phyloP scores from a whole-genome alignment of 2,797 vertebrate genomes.

The Furcifer pardalis region DNA sequence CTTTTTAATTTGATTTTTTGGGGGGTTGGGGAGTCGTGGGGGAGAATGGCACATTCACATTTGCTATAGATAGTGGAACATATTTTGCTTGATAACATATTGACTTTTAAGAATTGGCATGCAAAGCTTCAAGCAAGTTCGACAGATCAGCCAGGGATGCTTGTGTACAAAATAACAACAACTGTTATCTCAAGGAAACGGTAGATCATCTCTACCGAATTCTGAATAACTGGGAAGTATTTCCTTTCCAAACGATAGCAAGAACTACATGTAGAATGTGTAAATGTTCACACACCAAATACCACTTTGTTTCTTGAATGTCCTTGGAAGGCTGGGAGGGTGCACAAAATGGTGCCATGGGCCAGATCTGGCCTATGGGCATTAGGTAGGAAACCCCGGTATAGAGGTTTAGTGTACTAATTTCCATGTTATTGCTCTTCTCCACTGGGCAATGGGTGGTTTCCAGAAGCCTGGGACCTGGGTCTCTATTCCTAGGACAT shows the following conservation, averaged over 20 bases:
- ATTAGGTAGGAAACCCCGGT: no score
- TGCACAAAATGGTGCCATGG: no score
- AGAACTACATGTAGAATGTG: background rate
- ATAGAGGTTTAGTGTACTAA: no score
- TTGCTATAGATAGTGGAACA: background rate
- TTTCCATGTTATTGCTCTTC: no score
- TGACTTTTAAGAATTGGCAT: conserved; percentile 23
- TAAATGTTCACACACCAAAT: background rate
- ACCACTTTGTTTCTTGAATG: no score
- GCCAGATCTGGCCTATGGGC: no score
- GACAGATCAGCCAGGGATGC: conserved; percentile 14
- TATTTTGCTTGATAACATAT: conserved; percentile 25
- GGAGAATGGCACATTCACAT: background rate
- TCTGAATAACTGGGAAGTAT: background rate
- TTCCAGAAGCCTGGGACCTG: no score
- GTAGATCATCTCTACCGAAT: background rate
- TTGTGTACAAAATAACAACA: background rate
- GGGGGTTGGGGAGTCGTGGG: no score
- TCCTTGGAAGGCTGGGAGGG: no score
- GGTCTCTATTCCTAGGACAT: no score
- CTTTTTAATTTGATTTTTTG: conserved; percentile 31
- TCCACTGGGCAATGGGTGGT: no score
- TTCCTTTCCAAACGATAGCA: background rate
- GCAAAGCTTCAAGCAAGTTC: conserved; percentile 6
- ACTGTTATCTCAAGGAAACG: conserved; percentile 10